Evolutionary conservation across 2,113 vertebrate genomes (phyloP).

Genomic region (Bostrychus sinensis): DNA sequence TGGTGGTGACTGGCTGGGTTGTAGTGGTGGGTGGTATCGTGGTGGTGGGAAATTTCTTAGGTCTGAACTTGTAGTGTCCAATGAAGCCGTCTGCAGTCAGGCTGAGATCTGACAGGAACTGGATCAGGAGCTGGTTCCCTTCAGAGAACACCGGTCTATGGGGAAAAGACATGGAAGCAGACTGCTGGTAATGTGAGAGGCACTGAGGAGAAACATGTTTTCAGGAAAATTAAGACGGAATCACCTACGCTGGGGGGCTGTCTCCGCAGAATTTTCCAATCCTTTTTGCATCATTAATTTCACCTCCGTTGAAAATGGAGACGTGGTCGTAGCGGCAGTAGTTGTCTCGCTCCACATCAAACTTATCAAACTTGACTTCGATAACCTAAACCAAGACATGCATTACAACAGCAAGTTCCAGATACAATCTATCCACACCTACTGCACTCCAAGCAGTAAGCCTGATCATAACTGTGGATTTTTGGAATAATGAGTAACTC

Average conservation of each 20-base stretch:
- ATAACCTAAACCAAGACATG: slow-evolving; percentile 79
- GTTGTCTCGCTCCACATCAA: slow-evolving; percentile 96
- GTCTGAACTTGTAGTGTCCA: slow-evolving; percentile 95
- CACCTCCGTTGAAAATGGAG: slow-evolving; percentile 92
- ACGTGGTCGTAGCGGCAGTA: slow-evolving; percentile 97
- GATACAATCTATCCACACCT: no score
- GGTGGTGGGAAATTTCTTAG: slow-evolving; percentile 87
- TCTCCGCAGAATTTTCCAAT: slow-evolving; percentile 97
- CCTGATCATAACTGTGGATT: no score
- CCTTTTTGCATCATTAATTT: slow-evolving; percentile 92
- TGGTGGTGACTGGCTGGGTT: slow-evolving; percentile 78
- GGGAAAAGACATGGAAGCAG: slow-evolving; percentile 26
- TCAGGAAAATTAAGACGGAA: slow-evolving; percentile 19
- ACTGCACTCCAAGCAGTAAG: no score
- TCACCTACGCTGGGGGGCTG: slow-evolving; percentile 93
- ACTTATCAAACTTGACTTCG: slow-evolving; percentile 96
- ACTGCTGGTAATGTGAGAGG: slow-evolving; percentile 18
- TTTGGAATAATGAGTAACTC: no score
- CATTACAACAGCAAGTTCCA: background rate
- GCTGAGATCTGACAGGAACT: slow-evolving; percentile 97
- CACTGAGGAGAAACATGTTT: background rate
- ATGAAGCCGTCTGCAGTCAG: slow-evolving; percentile 97
- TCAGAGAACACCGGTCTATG: slow-evolving; percentile 93
- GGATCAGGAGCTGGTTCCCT: slow-evolving; percentile 91
- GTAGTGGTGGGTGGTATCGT: slow-evolving; percentile 82